Evolutionary conservation across 2,113 vertebrate species (phyloP).

Genomic region (Dromas ardeola): DNA sequence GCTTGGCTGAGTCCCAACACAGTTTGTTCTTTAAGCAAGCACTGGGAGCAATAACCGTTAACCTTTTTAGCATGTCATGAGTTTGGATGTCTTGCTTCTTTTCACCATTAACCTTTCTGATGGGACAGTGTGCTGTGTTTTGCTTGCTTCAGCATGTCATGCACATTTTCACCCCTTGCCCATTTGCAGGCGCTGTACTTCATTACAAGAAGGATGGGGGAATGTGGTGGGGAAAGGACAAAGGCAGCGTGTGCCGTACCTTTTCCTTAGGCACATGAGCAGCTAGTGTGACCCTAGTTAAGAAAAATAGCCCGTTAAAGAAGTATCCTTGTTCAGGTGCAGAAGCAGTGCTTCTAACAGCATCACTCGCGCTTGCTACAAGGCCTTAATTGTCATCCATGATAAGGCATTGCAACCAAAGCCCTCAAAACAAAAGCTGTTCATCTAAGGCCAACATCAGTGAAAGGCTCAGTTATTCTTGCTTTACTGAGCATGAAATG

Average conservation of each 20-base stretch:
- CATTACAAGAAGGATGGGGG: not conserved
- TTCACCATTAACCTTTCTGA: slow-evolving; percentile 55
- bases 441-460: slow-evolving; percentile 64
- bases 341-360: not conserved
- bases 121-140: not conserved
- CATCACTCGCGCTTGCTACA: not conserved
- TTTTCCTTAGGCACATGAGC: not conserved
- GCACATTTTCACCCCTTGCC: not conserved
- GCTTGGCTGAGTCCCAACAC: not conserved
- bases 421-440: slow-evolving; percentile 75
- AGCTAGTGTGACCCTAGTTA: not conserved
- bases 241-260: not conserved
- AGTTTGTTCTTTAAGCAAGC: slow-evolving; percentile 36
- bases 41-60: slow-evolving; percentile 50
- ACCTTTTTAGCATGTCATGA: slow-evolving; percentile 58
- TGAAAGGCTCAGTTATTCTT: slow-evolving; percentile 74
- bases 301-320: not conserved
- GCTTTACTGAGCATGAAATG: slow-evolving; percentile 84
- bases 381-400: slow-evolving; percentile 8
- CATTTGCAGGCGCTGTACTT: not conserved
- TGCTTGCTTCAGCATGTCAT: slow-evolving; percentile 41
- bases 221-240: not conserved
- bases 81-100: slow-evolving; percentile 42
- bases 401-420: slow-evolving; percentile 49
- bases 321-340: not conserved